A percentile compares a stretch with the other conserved stretches of the same genome.
These are phyloP conservation scores for Anhinga rufa DNA, from an alignment of 2,113 vertebrate species.

Conservation along the genomic window DNA sequence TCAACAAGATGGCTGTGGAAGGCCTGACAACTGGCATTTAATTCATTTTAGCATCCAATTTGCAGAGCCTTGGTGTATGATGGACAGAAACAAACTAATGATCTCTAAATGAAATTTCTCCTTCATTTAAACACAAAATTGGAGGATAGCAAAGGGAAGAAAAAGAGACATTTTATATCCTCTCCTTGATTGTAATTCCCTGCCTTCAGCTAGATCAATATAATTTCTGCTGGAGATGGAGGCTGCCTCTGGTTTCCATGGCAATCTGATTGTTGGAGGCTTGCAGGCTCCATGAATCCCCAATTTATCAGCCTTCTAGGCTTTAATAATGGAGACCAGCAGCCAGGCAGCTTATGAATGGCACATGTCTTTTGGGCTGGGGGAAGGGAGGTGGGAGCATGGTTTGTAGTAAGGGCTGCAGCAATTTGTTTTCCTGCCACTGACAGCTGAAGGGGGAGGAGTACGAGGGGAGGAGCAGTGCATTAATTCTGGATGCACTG, in stretches of 20 bases:
- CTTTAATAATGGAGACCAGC: conserved; percentile 67
- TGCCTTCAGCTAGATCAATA: conserved; percentile 67
- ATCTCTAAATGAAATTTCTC: conserved; percentile 44
- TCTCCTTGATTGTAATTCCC: conserved; percentile 39
- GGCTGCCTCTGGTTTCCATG: conserved; percentile 74
- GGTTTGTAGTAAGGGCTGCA: conserved; percentile 33
- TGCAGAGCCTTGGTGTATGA: background rate
- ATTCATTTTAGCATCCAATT: conserved; percentile 33
- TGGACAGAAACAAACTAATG: conserved; percentile 30
- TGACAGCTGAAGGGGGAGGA: background rate
- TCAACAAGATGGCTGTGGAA: background rate
- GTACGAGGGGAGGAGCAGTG: background rate
- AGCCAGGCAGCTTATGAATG: conserved; percentile 67
- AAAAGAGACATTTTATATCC: conserved; percentile 36
- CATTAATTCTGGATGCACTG: conserved; percentile 12
- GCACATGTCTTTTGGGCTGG: conserved; percentile 58
- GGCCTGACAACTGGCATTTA: conserved; percentile 6
- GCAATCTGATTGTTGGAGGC: conserved; percentile 68
- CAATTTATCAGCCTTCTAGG: conserved; percentile 72
- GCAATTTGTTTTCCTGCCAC: conserved; percentile 57
- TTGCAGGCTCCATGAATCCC: conserved; percentile 66
- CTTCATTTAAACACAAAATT: conserved; percentile 9
- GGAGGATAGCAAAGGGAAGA: background rate
- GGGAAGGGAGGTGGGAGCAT: background rate
- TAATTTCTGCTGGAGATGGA: conserved; percentile 52